A percentile compares a stretch with the other conserved stretches of the same genome.
Evolutionary conservation across 2,888 invertebrate species (phyloP).

Genomic region (Graphium colonna): DNA sequence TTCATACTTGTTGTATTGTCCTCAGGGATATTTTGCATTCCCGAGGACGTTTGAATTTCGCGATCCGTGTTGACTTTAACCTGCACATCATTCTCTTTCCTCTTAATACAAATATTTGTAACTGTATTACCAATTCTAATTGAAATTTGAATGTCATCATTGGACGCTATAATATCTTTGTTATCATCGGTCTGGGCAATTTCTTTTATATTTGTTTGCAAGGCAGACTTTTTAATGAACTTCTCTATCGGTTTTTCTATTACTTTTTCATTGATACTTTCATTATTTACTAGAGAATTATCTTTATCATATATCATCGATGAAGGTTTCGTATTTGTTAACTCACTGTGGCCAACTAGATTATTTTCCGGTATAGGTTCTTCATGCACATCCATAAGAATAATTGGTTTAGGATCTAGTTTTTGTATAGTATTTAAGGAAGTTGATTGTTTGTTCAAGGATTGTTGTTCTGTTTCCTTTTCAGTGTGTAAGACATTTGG

Average conservation of each 20-base stretch:
- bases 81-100: slow-evolving; percentile 56
- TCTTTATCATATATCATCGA: slow-evolving; percentile 1
- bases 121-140: slow-evolving; percentile 61
- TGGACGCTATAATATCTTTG: slow-evolving; percentile 30
- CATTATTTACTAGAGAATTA: background rate
- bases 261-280: slow-evolving; percentile 18
- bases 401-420: background rate
- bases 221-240: slow-evolving; percentile 52
- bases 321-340: background rate
- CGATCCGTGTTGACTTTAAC: slow-evolving; percentile 57
- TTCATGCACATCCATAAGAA: too few relatives aligned
- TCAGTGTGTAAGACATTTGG: background rate
- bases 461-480: background rate
- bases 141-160: slow-evolving; percentile 63
- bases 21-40: slow-evolving; percentile 29
- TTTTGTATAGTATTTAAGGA: background rate
- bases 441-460: background rate
- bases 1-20: slow-evolving; percentile 35
- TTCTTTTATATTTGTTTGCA: slow-evolving; percentile 30
- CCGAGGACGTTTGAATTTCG: slow-evolving; percentile 57
- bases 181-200: slow-evolving; percentile 25
- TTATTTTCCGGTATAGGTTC: too few relatives aligned
- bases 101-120: slow-evolving; percentile 61
- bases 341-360: background rate
- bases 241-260: slow-evolving; percentile 36